Evolutionary conservation across 1,140 invertebrate species (phyloP).

Genomic region (Eriocheir sinensis): DNA sequence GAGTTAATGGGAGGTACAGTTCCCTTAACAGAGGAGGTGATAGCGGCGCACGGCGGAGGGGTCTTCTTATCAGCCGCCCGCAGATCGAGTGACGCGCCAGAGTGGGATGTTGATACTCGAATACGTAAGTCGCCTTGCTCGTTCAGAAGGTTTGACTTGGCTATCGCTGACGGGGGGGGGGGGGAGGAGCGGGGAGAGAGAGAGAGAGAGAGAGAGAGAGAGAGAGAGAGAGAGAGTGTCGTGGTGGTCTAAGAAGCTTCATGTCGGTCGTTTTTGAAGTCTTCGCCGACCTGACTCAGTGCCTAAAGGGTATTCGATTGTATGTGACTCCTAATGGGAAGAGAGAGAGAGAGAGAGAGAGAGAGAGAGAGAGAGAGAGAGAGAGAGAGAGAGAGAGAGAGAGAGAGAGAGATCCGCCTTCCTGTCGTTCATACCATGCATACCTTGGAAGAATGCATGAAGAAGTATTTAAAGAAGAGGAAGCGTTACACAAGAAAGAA

Average conservation of each 20-base stretch:
- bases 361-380: background rate
- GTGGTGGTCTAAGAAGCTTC: background rate
- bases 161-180: too few species aligned
- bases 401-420: too few species aligned
- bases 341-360: background rate
- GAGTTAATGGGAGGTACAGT: slow-evolving; percentile 23
- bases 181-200: too few species aligned
- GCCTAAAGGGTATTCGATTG: background rate
- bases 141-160: too few species aligned
- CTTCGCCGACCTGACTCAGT: background rate
- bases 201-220: too few species aligned
- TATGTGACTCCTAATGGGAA: background rate
- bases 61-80: background rate
- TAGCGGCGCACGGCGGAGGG: background rate
- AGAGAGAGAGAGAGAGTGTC: too few species aligned
- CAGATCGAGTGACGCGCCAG: background rate
- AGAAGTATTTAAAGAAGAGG: too few species aligned
- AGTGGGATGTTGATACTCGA: too few species aligned
- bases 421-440: too few species aligned
- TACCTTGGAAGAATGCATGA: too few species aligned
- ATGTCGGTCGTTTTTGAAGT: background rate
- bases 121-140: too few species aligned
- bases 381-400: background rate
- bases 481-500: too few species aligned
- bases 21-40: slow-evolving; percentile 13